Evolutionary conservation across 64 coral and sea anemone species (phyloP), one percentile per base, ranked within the genome.

Genomic region (Anthopleura sola): DNA sequence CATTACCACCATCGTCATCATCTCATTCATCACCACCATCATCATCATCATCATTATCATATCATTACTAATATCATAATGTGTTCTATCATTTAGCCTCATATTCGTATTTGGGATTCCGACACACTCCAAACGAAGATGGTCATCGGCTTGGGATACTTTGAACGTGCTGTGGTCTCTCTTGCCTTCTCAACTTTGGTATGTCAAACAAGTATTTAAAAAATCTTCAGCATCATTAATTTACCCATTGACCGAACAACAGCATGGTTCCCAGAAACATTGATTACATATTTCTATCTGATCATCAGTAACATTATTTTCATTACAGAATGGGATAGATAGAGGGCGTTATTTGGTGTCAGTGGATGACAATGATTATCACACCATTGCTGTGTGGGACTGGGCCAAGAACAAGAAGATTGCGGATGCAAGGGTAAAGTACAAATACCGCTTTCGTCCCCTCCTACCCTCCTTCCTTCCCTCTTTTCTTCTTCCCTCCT

Each of bases 311-410:
- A n/a, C n/a, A 7, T 44, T 7, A 44, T 32, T 34, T 71, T 32
- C 29, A 14, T 32, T 16, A 8, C 76, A 79, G 76, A 38, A 38
- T 79, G 37, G 36, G 2, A 17, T 79, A 36, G 82, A 83, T 55
- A 58, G 60, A 5, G 93, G 86, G 1, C 48, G 71, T 36, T 95
- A 89, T 46, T 85, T 95, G 83, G 93, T 81, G 64, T 91, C 93
- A 6, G 75, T 95, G 0, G 93, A 95, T 21, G 93, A 95, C 37
- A 86, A 95, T 89, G 86, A 95, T 46, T 95, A 95, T 82, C 93
- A 95, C 32, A 95, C 93, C 1, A 81, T 95, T 19, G 89, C 82
- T 16, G 75, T 95, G 24, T 95, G 93, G 93, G 93, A 95, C 58
- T 95, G 93, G 93, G 55, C 81, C 55, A 64, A 82, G 78, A 91